phyloP scores from a whole-genome alignment of 2,113 vertebrate species.

The Pyrgilauda ruficollis region DNA sequence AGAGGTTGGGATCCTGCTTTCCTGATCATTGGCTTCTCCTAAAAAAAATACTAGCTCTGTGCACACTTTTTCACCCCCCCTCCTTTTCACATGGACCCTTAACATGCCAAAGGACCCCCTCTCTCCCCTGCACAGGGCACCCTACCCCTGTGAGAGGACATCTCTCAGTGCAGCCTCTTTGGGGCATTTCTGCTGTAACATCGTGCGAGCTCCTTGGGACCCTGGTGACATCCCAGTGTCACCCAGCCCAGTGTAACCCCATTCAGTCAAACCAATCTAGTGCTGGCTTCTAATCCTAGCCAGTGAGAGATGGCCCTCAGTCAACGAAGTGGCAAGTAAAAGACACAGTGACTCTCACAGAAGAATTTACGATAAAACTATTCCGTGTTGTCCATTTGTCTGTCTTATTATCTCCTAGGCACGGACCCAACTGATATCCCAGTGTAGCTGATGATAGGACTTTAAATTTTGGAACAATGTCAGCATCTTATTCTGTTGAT shows the following conservation, averaged over 20 bases:
- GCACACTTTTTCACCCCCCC: rapidly evolving
- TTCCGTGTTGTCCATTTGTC: not conserved
- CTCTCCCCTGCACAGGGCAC: not conserved
- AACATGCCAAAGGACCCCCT: not conserved
- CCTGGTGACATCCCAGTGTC: not conserved
- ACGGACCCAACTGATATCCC: not conserved
- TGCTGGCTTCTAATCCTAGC: not conserved
- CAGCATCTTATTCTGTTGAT: not conserved
- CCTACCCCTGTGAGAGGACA: rapidly evolving
- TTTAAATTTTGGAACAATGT: not conserved
- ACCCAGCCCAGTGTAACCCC: not conserved
- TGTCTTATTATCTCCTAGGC: not conserved
- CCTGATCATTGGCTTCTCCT: not conserved
- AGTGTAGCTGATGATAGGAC: not conserved
- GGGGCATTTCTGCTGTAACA: not conserved
- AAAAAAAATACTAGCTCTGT: not conserved
- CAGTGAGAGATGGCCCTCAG: not conserved
- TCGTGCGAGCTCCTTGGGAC: rapidly evolving
- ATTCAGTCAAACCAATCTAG: not conserved
- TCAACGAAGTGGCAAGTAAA: not conserved
- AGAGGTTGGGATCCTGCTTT: not conserved
- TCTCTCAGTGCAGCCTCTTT: not conserved
- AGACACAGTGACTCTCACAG: not conserved
- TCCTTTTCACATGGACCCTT: not conserved
- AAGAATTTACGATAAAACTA: not conserved